Base-by-base conservation (phyloP, 2,797 vertebrate species). In the Eremophila alpestris region DNA sequence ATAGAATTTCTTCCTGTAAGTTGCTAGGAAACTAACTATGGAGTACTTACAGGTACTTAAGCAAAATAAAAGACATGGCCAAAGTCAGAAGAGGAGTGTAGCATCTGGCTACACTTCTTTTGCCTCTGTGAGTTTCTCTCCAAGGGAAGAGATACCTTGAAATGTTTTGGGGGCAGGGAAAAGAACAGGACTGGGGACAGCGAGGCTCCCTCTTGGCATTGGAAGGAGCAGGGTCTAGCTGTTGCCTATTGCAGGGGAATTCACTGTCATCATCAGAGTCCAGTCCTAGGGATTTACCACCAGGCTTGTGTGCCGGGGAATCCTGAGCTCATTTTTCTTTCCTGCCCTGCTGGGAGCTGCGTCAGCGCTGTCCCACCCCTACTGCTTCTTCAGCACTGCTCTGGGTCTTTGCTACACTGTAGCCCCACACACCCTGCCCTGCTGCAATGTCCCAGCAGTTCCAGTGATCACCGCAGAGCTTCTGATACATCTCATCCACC, bases 371-470 rank as follows among this genome's bases (percentile, higher is more conserved):
- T 34, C n/a, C 14, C 9, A 9, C 21, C n/a, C n/a, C n/a, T 16
- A n/a, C 32, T 5, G 9, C 55, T 34, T 34, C 55, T 34, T 34
- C 9, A 10, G 21, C 15, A 15, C 41, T 41, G 41, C 41, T 17
- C 41, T 17, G 41, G 41, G 14, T 41, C 41, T 41, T 41, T 17
- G 16, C 41, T 58, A 24, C 10, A 5, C n/a, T 36, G n/a, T 24
- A 36, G 55, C n/a, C 55, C 55, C 5, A 7, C 22, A 34, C 9
- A 14, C 14, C 22, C n/a, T 16, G 15, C n/a, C n/a, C 14, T 24
- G 8, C 9, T 7, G 3, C 7, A n/a, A 24, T 9, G 10, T 16
- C 22, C 15, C 15, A 2, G 7, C 10, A 11, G n/a, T 5, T 36
- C n/a, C 22, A 17, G n/a, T 10, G 17, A 26, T 10, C 23, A 17